Evolutionary conservation across 1,140 invertebrate genomes (phyloP).

Genomic region (Oryzaephilus surinamensis): DNA sequence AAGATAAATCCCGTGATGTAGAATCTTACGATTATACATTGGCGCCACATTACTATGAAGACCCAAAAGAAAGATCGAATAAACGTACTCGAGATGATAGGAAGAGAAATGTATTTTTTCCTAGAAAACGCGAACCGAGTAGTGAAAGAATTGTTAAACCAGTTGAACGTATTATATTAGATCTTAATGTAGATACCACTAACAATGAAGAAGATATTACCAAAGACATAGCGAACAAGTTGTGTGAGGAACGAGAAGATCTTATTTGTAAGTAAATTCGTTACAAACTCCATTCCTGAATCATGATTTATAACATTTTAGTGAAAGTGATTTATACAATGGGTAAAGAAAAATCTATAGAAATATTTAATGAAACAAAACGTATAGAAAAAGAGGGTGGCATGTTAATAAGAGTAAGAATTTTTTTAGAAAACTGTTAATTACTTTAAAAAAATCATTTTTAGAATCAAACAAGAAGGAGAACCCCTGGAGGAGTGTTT

Average conservation of each 20-base stretch:
- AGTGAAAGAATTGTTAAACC: conserved; percentile 35
- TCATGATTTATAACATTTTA: conserved; percentile 37
- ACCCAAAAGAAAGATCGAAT: conserved; percentile 38
- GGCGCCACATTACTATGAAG: conserved; percentile 32
- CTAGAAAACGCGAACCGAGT: conserved; percentile 34
- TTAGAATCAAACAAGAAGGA: conserved; percentile 65
- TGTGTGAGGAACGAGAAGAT: conserved; percentile 57
- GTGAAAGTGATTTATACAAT: conserved; percentile 59
- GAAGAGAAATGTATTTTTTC: conserved; percentile 46
- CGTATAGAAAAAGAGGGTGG: conserved; percentile 70
- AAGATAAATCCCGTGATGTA: conserved; percentile 43
- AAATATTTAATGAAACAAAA: conserved; percentile 67
- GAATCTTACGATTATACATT: conserved; percentile 49
- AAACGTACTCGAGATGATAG: conserved; percentile 50
- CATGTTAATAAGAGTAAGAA: conserved; percentile 63
- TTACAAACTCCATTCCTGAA: neutral
- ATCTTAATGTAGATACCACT: conserved; percentile 40
- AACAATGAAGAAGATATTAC: conserved; percentile 49
- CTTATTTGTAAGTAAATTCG: conserved; percentile 52
- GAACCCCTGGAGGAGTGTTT: conserved; percentile 76
- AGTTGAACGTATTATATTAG: conserved; percentile 40
- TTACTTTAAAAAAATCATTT: conserved; percentile 19
- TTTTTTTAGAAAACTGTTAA: conserved; percentile 1
- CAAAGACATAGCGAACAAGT: conserved; percentile 56
- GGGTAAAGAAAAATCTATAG: conserved; percentile 61